These are phyloP conservation scores for Misgurnus mizolepis DNA, from an alignment of 2,113 vertebrate species.

Conservation along the genomic window DNA sequence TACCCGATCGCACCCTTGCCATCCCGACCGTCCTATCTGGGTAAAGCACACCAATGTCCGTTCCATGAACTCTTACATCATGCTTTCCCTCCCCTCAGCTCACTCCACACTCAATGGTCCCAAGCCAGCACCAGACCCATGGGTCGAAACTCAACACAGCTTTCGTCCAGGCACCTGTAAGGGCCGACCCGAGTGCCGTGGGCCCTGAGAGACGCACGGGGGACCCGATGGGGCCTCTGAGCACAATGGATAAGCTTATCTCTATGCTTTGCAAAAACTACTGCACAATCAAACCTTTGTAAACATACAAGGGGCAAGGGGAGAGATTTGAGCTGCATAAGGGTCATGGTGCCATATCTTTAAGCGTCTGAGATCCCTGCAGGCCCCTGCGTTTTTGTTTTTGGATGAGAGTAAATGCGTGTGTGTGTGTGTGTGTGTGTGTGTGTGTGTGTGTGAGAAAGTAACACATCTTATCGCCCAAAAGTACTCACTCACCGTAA, in stretches of 20 bases:
- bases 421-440: no score
- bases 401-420: not conserved
- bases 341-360: slow-evolving; percentile 32
- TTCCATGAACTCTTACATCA: slow-evolving; percentile 62
- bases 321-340: slow-evolving; percentile 5
- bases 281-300: slow-evolving; percentile 67
- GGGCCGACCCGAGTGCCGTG: slow-evolving; percentile 61
- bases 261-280: slow-evolving; percentile 48
- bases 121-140: slow-evolving; percentile 50
- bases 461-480: slow-evolving; percentile 18
- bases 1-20: slow-evolving; percentile 28
- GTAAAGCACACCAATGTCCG: slow-evolving; percentile 75
- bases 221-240: slow-evolving; percentile 46
- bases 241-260: slow-evolving; percentile 50
- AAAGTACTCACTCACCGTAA: slow-evolving; percentile 77
- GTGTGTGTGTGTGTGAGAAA: not conserved
- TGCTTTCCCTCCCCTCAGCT: not conserved
- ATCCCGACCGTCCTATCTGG: slow-evolving; percentile 55
- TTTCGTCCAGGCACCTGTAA: slow-evolving; percentile 62
- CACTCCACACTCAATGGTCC: slow-evolving; percentile 29
- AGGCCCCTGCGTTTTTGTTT: slow-evolving; percentile 26
- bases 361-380: not conserved
- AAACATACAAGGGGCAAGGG: slow-evolving; percentile 26
- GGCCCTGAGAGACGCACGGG: slow-evolving; percentile 59
- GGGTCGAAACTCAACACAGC: slow-evolving; percentile 68